Conservation (phyloP, 2,797 vertebrate genomes). For the Lagothrix lagotricha region DNA sequence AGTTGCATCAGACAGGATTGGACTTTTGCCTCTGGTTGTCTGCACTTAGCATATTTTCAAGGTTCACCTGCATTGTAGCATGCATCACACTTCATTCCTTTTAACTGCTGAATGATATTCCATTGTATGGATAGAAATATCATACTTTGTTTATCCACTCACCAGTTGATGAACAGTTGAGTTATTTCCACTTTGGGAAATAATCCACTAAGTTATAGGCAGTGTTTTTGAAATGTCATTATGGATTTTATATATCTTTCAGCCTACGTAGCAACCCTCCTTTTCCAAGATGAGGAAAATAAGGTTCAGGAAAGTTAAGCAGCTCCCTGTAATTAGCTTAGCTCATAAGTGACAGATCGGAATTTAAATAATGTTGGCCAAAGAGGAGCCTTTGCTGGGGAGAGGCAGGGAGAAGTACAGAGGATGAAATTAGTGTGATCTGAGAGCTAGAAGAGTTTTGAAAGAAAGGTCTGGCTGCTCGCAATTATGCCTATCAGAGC, state of each 20-base stretch:
- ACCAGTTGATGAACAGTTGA: neutral
- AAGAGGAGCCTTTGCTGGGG: neutral
- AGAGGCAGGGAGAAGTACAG: accelerated
- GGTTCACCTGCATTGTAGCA: neutral
- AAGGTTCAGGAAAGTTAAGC: neutral
- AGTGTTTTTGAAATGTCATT: neutral
- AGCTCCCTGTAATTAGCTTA: neutral
- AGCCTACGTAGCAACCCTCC: too few relatives aligned
- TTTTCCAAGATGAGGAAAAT: neutral
- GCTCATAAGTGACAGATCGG: neutral
- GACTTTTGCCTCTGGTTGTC: neutral
- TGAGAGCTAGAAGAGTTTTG: neutral
- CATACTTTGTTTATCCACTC: neutral
- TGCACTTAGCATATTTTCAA: neutral
- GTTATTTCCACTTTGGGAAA: neutral
- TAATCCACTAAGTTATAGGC: neutral
- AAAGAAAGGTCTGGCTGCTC: neutral
- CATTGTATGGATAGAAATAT: accelerated
- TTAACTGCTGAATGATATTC: neutral
- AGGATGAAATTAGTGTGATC: neutral
- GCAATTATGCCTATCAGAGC: neutral
- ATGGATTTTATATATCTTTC: neutral
- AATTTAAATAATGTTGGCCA: neutral
- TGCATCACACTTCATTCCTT: neutral
- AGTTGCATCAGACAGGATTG: too few relatives aligned